A percentile compares a stretch with the other conserved stretches of the same genome.
These are phyloP conservation scores for Amblyopsis rosae DNA, from an alignment of 2,113 vertebrate genomes.

Conservation along the genomic window DNA sequence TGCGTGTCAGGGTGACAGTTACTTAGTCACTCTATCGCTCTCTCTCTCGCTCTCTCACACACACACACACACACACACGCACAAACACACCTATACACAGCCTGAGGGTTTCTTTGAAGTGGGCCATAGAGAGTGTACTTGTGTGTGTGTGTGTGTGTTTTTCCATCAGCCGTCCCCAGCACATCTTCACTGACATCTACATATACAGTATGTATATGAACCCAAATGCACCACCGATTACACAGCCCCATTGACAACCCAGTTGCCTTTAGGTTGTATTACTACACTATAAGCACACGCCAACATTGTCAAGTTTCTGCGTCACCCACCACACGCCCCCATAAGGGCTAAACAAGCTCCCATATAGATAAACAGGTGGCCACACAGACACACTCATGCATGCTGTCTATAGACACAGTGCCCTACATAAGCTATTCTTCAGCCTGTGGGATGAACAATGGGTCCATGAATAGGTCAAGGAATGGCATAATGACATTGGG, in stretches of 20 bases:
- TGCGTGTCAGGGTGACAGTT: constrained; percentile 62
- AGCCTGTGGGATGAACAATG: constrained; percentile 28
- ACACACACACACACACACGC: constrained; percentile 38
- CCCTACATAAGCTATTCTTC: constrained; percentile 22
- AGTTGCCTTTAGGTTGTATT: too few relatives aligned
- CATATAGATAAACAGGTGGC: neutral
- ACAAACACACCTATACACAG: neutral
- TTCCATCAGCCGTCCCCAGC: too few relatives aligned
- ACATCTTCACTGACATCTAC: too few relatives aligned
- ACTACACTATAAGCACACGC: neutral
- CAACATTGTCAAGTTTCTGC: constrained; percentile 18
- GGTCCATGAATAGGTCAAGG: constrained; percentile 59
- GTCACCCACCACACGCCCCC: constrained; percentile 8
- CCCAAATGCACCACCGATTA: too few relatives aligned
- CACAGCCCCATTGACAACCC: too few relatives aligned
- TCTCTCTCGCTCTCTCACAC: neutral
- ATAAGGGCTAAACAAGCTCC: neutral
- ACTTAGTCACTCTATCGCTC: constrained; percentile 3
- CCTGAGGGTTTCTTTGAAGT: constrained; percentile 4
- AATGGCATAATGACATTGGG: constrained; percentile 68
- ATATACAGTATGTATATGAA: too few relatives aligned
- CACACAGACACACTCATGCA: constrained; percentile 11
- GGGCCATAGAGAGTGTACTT: constrained; percentile 18
- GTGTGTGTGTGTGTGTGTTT: constrained; percentile 9
- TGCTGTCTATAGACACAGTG: constrained; percentile 4